phyloP scores from a whole-genome alignment of 1,140 invertebrate species.

The Arctopsyche grandis region DNA sequence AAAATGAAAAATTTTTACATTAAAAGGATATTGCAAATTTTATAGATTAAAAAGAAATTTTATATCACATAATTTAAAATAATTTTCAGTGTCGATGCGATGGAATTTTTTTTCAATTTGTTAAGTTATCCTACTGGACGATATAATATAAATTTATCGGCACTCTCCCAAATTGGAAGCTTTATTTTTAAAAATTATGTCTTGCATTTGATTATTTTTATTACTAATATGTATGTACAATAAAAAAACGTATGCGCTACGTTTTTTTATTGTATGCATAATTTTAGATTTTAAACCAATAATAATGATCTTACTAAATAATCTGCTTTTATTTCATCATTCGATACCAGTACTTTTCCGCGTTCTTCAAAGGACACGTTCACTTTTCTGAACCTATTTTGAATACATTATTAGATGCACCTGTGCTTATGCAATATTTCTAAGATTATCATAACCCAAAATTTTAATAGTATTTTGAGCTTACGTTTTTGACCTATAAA shows the following conservation, averaged over 20 bases:
- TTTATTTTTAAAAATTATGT: no score
- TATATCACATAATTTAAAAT: no score
- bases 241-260: neutral
- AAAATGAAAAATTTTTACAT: neutral
- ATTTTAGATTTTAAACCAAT: neutral
- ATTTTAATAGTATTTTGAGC: no score
- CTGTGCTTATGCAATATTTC: no score
- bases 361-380: constrained; percentile 24
- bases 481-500: no score
- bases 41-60: no score
- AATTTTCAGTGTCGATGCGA: no score
- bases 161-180: no score
- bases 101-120: no score
- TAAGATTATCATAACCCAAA: no score
- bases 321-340: constrained; percentile 23
- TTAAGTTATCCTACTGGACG: no score
- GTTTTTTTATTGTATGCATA: constrained; percentile 12
- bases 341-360: neutral
- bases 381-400: neutral
- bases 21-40: constrained; percentile 2
- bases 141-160: no score
- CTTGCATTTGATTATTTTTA: neutral
- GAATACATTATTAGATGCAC: neutral
- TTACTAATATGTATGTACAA: neutral
- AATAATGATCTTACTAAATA: constrained; percentile 14